Conservation (phyloP, 2,113 vertebrate genomes). For the Nansenia antarctica region DNA sequence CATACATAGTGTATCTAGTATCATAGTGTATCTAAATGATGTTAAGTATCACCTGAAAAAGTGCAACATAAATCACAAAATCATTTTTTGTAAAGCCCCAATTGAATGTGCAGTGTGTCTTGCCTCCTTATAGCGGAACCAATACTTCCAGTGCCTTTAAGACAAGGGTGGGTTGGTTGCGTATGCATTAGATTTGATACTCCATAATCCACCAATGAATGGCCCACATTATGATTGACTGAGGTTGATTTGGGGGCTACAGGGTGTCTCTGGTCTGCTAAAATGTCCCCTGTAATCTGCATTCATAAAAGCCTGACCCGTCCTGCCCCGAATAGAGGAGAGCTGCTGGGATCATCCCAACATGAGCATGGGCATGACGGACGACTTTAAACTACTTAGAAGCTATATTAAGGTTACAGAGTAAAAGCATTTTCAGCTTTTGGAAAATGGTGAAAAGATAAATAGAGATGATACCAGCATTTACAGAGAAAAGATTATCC, state of each 20-base stretch:
- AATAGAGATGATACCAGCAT: background rate
- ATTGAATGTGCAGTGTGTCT: background rate
- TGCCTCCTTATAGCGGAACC: background rate
- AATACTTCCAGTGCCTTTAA: background rate
- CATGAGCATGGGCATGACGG: background rate
- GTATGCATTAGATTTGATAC: too few species aligned
- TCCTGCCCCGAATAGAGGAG: background rate
- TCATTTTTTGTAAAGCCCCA: background rate
- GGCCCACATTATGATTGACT: too few species aligned
- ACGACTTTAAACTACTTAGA: too few species aligned
- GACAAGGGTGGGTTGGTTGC: background rate
- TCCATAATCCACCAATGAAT: too few species aligned
- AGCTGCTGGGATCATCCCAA: background rate
- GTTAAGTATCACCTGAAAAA: too few species aligned
- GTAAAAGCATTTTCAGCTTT: background rate
- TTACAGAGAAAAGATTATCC: background rate
- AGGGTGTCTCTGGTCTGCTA: background rate
- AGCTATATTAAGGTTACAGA: too few species aligned
- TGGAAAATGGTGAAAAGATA: background rate
- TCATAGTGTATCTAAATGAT: too few species aligned
- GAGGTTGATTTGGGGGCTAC: background rate
- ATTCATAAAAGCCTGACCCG: background rate
- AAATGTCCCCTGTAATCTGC: constrained; percentile 6
- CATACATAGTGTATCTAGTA: too few species aligned
- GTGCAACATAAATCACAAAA: background rate